These are phyloP conservation scores for Decapterus maruadsi DNA, from an alignment of 2,797 vertebrate genomes.

Conservation along the genomic window DNA sequence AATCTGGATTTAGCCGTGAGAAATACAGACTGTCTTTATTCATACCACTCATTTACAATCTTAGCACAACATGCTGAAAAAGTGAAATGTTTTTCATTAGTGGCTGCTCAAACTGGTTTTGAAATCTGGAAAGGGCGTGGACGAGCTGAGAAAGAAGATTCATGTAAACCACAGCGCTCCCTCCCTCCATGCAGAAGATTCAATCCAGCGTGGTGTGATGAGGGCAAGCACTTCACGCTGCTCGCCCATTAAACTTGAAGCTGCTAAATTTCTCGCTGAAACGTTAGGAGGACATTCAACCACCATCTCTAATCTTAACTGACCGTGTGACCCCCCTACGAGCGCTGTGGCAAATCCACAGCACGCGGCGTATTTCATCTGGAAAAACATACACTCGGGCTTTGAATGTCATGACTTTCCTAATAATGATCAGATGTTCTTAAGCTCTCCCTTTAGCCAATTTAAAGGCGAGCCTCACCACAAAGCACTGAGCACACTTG, in stretches of 20 bases:
- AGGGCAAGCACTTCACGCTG: constrained; percentile 51
- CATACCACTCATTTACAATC: not conserved
- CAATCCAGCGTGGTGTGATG: constrained; percentile 59
- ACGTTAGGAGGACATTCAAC: constrained; percentile 60
- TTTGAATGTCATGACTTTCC: constrained; percentile 60
- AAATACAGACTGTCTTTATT: constrained; percentile 3
- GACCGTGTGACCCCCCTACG: constrained; percentile 54
- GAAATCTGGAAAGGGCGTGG: constrained; percentile 41
- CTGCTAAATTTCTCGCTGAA: constrained; percentile 66
- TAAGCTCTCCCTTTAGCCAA: constrained; percentile 61
- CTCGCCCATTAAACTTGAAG: constrained; percentile 46
- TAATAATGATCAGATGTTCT: constrained; percentile 62
- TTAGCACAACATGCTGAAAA: constrained; percentile 40
- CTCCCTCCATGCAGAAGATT: constrained; percentile 40
- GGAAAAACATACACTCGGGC: constrained; percentile 35
- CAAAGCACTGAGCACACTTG: constrained; percentile 64
- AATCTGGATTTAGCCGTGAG: not conserved
- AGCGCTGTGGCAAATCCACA: constrained; percentile 35
- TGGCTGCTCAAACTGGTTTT: constrained; percentile 49
- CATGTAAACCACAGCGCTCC: constrained; percentile 47
- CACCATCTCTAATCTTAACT: constrained; percentile 71
- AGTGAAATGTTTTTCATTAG: constrained; percentile 58
- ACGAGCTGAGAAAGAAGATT: constrained; percentile 43
- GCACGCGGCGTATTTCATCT: constrained; percentile 49
- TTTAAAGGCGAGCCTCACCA: constrained; percentile 61